A percentile compares a stretch with the other conserved stretches of the same genome.
Evolutionary conservation across 2,888 invertebrate species (phyloP).

Genomic region (Unio delphinus): DNA sequence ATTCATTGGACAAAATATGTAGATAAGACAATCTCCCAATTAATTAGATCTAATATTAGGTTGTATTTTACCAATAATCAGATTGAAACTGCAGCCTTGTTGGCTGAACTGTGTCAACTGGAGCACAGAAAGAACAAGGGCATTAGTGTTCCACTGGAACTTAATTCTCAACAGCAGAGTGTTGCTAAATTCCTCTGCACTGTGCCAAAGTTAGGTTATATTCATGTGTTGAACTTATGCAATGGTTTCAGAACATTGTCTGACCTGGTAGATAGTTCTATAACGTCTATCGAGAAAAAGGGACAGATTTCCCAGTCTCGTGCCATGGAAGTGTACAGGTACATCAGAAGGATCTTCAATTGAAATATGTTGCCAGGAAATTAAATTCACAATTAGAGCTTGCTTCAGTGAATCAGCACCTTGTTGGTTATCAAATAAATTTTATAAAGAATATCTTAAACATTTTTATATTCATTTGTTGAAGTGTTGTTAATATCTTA

Average conservation of each 20-base stretch:
- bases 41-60: constrained; percentile 50
- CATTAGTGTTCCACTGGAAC: constrained; percentile 36
- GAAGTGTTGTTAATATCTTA: too few species aligned
- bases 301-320: constrained; percentile 50
- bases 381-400: constrained; percentile 1
- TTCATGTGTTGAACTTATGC: constrained; percentile 58
- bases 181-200: constrained; percentile 55
- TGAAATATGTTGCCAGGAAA: constrained; percentile 41
- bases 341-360: constrained; percentile 51
- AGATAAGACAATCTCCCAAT: constrained; percentile 48
- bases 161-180: constrained; percentile 36
- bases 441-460: too few species aligned
- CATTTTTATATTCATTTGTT: too few species aligned
- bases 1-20: constrained; percentile 58
- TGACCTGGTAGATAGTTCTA: constrained; percentile 51
- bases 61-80: constrained; percentile 60
- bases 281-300: constrained; percentile 31
- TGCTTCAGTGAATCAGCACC: too few species aligned
- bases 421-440: too few species aligned
- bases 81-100: constrained; percentile 54
- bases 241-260: constrained; percentile 48
- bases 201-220: constrained; percentile 56
- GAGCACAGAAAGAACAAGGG: constrained; percentile 54
- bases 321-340: constrained; percentile 44
- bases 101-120: constrained; percentile 52